These are phyloP conservation scores for Bombus pascuorum DNA, from an alignment of 1,140 invertebrate genomes.

Conservation along the genomic window DNA sequence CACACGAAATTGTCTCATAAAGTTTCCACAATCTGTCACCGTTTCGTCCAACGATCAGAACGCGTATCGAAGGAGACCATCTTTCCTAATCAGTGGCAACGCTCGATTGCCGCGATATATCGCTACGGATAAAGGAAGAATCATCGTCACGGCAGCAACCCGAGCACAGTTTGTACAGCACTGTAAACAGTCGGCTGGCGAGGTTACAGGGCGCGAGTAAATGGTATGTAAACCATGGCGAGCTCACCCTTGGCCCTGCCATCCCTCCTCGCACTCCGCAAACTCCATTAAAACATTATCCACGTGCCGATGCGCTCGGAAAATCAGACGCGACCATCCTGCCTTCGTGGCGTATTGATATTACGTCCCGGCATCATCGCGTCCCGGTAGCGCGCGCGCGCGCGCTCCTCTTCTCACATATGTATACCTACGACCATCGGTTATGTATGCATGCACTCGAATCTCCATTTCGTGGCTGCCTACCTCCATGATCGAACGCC, in stretches of 20 bases:
- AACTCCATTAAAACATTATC: conserved; percentile 84
- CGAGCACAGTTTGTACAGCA: conserved; percentile 74
- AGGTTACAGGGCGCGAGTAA: conserved; percentile 80
- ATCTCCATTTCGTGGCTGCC: conserved; percentile 61
- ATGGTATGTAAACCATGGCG: conserved; percentile 82
- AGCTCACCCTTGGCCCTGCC: conserved; percentile 75
- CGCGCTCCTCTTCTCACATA: neutral
- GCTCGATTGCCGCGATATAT: conserved; percentile 36
- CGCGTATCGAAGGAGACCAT: neutral
- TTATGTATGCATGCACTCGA: conserved; percentile 51
- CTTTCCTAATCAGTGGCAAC: too few species aligned
- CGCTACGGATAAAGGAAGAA: neutral
- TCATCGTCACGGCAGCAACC: conserved; percentile 34
- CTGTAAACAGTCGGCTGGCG: conserved; percentile 72
- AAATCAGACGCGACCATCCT: conserved; percentile 80
- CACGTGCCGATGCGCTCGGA: conserved; percentile 82
- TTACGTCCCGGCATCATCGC: conserved; percentile 59
- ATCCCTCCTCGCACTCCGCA: conserved; percentile 75
- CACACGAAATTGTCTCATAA: neutral
- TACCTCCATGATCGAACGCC: conserved; percentile 50
- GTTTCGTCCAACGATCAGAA: neutral
- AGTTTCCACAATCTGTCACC: neutral
- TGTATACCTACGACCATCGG: neutral
- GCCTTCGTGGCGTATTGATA: conserved; percentile 68
- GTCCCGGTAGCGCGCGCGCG: conserved; percentile 18